These are phyloP conservation scores for Falco naumanni DNA, from an alignment of 2,797 vertebrate species.

Conservation along the genomic window DNA sequence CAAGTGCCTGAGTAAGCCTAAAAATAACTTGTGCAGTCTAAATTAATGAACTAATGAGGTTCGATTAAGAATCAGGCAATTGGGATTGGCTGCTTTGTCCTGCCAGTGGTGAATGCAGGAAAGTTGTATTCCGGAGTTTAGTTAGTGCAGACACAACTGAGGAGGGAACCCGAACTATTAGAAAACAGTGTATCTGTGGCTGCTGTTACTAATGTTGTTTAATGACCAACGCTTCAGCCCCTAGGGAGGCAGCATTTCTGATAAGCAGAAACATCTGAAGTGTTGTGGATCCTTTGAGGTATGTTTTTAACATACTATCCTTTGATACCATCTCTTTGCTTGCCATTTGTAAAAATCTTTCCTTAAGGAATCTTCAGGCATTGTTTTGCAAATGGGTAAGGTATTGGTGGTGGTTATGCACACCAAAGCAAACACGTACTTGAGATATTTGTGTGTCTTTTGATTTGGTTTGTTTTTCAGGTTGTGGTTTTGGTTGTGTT, in stretches of 20 bases:
- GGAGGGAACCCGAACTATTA: neutral
- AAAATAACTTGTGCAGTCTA: neutral
- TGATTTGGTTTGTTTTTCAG: neutral
- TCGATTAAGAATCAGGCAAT: fast-evolving
- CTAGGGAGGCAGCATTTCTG: neutral
- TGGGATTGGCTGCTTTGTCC: neutral
- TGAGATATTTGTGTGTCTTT: fast-evolving
- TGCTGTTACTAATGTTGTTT: neutral
- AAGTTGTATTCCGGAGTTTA: neutral
- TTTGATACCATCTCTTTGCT: neutral
- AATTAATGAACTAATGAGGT: neutral
- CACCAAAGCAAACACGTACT: neutral
- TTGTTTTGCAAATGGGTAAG: neutral
- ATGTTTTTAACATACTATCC: neutral
- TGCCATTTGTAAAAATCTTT: neutral
- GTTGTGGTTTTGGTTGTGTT: neutral
- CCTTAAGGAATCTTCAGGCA: neutral
- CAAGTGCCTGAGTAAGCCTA: neutral
- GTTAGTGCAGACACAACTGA: neutral
- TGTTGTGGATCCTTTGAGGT: neutral
- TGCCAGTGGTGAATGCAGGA: neutral
- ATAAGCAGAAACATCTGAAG: neutral
- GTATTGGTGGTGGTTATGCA: neutral
- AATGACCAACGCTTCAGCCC: neutral
- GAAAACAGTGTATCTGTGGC: neutral